Evolutionary conservation across 2,797 vertebrate genomes (phyloP), one percentile per base, ranked within the genome.

Genomic region (Novumbra hubbsi): DNA sequence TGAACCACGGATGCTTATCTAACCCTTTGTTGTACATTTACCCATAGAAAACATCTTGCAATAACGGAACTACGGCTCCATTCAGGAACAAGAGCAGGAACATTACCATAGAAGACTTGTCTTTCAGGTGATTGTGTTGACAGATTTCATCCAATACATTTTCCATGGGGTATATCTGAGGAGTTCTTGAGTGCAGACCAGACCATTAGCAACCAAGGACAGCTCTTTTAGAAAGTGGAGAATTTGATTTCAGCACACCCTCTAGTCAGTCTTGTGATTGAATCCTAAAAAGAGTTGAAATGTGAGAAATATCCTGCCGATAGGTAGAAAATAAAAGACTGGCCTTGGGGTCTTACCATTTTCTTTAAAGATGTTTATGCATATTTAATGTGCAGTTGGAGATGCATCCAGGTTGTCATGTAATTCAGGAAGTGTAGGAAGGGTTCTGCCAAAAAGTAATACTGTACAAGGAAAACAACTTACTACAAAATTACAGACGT

Each of bases 281-380:
- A 89, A 90, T 84, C 80, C 88, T 85, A 79, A 88, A 91, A 90
- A 88, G 82, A 88, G 85, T 86, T 83, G 84, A 92, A 91, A 92
- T 89, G 86, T 90, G 87, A 89, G 86, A 91, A 91, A 91, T 89
- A 90, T 87, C 82, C 83, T 80, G 75, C 80, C 84, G 88, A 82
- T 85, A 75, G 78, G 77, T 81, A 73, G 27, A 74, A 83, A 88
- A 86, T 85, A 82, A 90, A 90, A 88, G 88, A 34, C 84, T 83
- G 14, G 21, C 41, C 41, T 68, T 48, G 64, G 64, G 67, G 38
- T 49, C n/a, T 16, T 27, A 69, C 24, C 6, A 80, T 82, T 89
- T 80, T 84, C 81, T 87, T 92, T 89, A 86, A 87, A 83, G 76
- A 78, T 74, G 63, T 32, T 15, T 5, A 64, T 64, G 28, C 28